Evolutionary conservation across 1,140 invertebrate species (phyloP).

Genomic region (Homalodisca vitripennis): DNA sequence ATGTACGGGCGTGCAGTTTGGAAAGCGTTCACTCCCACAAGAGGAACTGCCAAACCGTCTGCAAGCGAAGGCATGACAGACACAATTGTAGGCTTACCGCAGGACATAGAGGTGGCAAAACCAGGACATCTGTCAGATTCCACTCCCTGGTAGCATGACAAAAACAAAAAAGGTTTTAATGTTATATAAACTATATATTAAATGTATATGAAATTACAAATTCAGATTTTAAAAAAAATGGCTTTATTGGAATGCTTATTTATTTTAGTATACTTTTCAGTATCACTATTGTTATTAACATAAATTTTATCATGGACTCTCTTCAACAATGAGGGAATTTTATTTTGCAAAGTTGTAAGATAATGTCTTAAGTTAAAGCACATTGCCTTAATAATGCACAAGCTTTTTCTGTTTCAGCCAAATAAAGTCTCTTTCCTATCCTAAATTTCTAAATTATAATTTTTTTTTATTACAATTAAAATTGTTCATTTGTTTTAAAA

Average conservation of each 20-base stretch:
- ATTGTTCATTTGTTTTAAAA: no score
- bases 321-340: no score
- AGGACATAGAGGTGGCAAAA: slow-evolving; percentile 71
- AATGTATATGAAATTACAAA: neutral
- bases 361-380: no score
- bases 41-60: slow-evolving; percentile 89
- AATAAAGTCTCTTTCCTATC: no score
- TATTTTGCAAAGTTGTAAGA: no score
- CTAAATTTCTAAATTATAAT: no score
- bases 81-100: slow-evolving; percentile 66
- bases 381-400: no score
- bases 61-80: slow-evolving; percentile 76
- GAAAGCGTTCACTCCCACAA: slow-evolving; percentile 86
- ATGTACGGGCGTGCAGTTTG: slow-evolving; percentile 71
- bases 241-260: neutral
- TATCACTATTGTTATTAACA: no score
- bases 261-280: neutral
- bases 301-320: no score
- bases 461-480: no score
- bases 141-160: slow-evolving; percentile 65
- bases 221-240: neutral
- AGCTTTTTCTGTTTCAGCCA: no score
- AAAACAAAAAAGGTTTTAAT: neutral
- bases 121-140: slow-evolving; percentile 89
- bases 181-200: neutral